Evolutionary conservation across 2,113 vertebrate genomes (phyloP), one percentile per base, ranked within the genome.

Genomic region (Synodontis membranacea): DNA sequence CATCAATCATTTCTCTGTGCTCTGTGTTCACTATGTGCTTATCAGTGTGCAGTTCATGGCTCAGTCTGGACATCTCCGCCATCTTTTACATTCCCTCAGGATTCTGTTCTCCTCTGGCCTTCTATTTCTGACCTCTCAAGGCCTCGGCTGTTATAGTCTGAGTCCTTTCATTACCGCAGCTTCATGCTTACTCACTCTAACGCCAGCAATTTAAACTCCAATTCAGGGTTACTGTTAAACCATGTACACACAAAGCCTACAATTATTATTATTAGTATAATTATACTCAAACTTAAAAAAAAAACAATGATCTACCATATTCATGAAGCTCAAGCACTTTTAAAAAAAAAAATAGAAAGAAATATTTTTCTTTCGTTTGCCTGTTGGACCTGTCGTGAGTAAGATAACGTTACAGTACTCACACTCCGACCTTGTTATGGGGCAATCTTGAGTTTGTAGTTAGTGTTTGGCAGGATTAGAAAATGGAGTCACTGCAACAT

Each of bases 81-180:
- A 68, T 79, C 83, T 56, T 72, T 78, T 62, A 50, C 62, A 87
- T 87, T 85, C 86, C 79, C 70, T 31, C 82, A 68, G 70, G 68
- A 82, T 86, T 80, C 86, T 70, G 70, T 85, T 89, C 79, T 78
- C 50, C n/a, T 42, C 85, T 46, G 19, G 19, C 74, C 15, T 34
- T 78, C 86, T 89, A 85, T 87, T 87, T 89, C 79, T 79, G 83
- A 42, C 21, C 44, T 19, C 81, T 91, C 62, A 86, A 89, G 89
- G 86, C 81, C 76, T 86, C 84, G 86, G 84, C 78, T 17, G 42
- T 85, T 64, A 56, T n/a, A 54, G 78, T 52, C 37, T 44, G n/a
- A 21, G 74, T 50, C 58, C 11, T 83, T 62, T 48, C 28, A 48
- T 48, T 68, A 54, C 56, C 39, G 17, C 58, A 14, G 76, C 23